A percentile compares a stretch with the other conserved stretches of the same genome.
Evolutionary conservation across 2,113 vertebrate species (phyloP).

Genomic region (Centropus bengalensis): DNA sequence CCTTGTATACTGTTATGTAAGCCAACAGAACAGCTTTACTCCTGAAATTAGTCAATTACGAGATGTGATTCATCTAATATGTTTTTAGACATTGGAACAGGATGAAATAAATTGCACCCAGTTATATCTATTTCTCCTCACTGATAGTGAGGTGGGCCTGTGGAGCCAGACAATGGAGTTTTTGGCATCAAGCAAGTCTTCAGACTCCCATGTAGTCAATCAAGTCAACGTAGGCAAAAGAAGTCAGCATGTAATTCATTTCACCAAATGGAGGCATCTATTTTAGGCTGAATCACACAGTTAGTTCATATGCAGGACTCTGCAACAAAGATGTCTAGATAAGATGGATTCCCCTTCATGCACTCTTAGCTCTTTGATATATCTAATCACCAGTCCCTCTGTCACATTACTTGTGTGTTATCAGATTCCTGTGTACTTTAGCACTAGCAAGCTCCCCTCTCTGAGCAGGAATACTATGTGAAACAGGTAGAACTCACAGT

Average conservation of each 20-base stretch:
- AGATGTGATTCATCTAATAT: neutral
- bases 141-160: accelerated
- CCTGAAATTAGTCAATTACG: neutral
- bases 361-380: neutral
- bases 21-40: neutral
- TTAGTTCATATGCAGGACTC: neutral
- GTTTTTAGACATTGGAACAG: neutral
- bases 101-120: neutral
- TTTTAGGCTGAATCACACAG: neutral
- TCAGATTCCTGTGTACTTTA: neutral
- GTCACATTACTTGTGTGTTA: neutral
- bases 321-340: neutral
- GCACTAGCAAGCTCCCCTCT: neutral
- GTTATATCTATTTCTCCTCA: neutral
- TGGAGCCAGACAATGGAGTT: neutral
- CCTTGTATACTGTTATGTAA: neutral
- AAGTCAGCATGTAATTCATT: neutral
- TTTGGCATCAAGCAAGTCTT: neutral
- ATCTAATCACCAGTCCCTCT: neutral
- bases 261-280: neutral
- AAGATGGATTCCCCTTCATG: neutral
- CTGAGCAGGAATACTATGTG: neutral
- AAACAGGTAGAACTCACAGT: neutral
- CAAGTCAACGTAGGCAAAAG: neutral
- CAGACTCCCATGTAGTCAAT: neutral